Base-by-base conservation (phyloP, 2,113 vertebrate species). In the Ardeotis arabs region DNA sequence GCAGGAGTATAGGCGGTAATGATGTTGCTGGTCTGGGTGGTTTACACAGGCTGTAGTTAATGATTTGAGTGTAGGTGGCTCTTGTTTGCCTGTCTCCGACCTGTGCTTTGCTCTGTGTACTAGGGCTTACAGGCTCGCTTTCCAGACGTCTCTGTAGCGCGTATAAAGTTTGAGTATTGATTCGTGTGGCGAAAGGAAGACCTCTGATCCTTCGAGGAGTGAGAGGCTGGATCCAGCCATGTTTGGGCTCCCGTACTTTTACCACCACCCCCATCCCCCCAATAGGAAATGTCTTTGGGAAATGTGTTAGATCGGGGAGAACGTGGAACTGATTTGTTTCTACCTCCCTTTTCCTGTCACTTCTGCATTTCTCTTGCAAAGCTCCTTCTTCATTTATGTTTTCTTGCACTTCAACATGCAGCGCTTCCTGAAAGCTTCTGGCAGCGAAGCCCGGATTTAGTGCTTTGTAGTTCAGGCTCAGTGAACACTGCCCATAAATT, bases 401-500 rank as follows among this genome's bases (percentile, higher is more conserved):
- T 68, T 79, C 85, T 69, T 50, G 59, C 75, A 21, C 37, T 58
- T 58, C 6, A 73, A 10, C 22, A 17, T 7, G 53, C 59, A 31
- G 75, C 0, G 2, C 41, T 90, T 79, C 45, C 8, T 17, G 75
- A 53, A 56, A 77, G 79, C 89, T 76, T 41, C 29, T 41, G 33
- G 62, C 9, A 1, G 11, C 62, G 29, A 28, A 28, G n/a, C n/a
- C 55, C 3, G 14, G n/a, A 74, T 86, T 91, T 89, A 82, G 66
- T 84, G 77, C 73, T 95, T 75, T 87, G 68, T 68, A 78, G 69
- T 47, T 87, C 49, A 78, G 66, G 29, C 74, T 89, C 37, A 20
- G 47, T 64, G 84, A 84, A 64, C 1, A 1, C 74, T 29, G 6
- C 21, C 31, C 78, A 89, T 89, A 95, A 95, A 95, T 91, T 86